Evolutionary conservation across 2,888 invertebrate genomes (phyloP).

Genomic region (Eurytoma californica): DNA sequence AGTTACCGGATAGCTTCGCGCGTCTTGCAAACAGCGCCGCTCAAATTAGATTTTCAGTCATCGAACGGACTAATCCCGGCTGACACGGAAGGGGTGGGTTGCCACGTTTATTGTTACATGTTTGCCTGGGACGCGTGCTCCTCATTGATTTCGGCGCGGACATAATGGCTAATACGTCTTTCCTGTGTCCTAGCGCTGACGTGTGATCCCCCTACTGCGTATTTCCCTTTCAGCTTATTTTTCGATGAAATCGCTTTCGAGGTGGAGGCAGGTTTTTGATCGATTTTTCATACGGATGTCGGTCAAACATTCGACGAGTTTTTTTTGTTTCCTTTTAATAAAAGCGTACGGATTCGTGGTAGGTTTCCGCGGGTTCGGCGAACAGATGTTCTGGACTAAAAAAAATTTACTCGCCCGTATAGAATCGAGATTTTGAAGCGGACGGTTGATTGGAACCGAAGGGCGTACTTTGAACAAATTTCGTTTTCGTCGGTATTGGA

Average conservation of each 20-base stretch:
- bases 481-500: too few relatives aligned
- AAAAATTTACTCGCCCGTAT: not conserved
- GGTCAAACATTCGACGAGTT: not conserved
- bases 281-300: constrained; percentile 5
- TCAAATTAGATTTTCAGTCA: constrained; percentile 65
- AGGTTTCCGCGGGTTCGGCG: not conserved
- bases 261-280: not conserved
- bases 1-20: constrained; percentile 65
- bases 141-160: constrained; percentile 40
- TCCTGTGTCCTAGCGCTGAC: constrained; percentile 1
- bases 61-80: constrained; percentile 63
- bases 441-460: too few relatives aligned
- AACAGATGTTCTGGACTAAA: constrained; percentile 6
- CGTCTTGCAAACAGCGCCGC: constrained; percentile 15
- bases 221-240: constrained; percentile 4
- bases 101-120: constrained; percentile 50
- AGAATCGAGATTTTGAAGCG: too few relatives aligned
- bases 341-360: not conserved
- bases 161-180: constrained; percentile 40
- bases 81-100: constrained; percentile 57
- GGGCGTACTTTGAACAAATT: too few relatives aligned
- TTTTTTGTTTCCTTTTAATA: constrained; percentile 7
- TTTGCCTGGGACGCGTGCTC: constrained; percentile 17
- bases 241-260: constrained; percentile 4
- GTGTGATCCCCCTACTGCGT: not conserved